Evolutionary conservation across 2,888 invertebrate species (phyloP), one percentile per base, ranked within the genome.

Genomic region (Penaeus monodon): DNA sequence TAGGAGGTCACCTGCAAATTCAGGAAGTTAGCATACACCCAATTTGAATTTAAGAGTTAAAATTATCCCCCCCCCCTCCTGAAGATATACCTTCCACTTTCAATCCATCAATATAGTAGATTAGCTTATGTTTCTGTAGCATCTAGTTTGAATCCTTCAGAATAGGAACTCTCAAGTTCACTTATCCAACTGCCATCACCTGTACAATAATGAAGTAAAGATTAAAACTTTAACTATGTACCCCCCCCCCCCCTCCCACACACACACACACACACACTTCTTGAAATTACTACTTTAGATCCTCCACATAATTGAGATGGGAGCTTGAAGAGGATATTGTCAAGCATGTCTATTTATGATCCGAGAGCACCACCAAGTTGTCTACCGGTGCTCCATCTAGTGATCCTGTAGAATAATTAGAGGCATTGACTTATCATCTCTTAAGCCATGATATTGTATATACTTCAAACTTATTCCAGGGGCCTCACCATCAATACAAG

Each of bases 171-270:
- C 10, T 63, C 33, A 22, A 85, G 68, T 85, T 44, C 17, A 85
- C 80, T 73, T 74, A 38, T 85, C 85, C 38, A 85, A 38, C 12
- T 74, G 57, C 85, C 85, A 6, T 49, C 20, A 85, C 85, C 85
- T 85, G 80, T 12, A 20, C 8, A 38, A 27, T 7, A n/a, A n/a
- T 29, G 33, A 8, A 77, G n/a, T 22, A 17, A 24, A 17, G 1
- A 2, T 44, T 44, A 12, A 29, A 12, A 74, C n/a, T n/a, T n/a
- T n/a, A n/a, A n/a, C n/a, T n/a, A n/a, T n/a, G n/a, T n/a, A n/a
- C n/a, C n/a, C n/a, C n/a, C n/a, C n/a, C n/a, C n/a, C n/a, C n/a
- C n/a, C n/a, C n/a, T n/a, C n/a, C n/a, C n/a, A n/a, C n/a, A n/a
- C n/a, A n/a, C n/a, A n/a, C n/a, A n/a, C n/a, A n/a, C n/a, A 8